Evolutionary conservation across 2,113 vertebrate genomes (phyloP).

Genomic region (Axis porcinus): DNA sequence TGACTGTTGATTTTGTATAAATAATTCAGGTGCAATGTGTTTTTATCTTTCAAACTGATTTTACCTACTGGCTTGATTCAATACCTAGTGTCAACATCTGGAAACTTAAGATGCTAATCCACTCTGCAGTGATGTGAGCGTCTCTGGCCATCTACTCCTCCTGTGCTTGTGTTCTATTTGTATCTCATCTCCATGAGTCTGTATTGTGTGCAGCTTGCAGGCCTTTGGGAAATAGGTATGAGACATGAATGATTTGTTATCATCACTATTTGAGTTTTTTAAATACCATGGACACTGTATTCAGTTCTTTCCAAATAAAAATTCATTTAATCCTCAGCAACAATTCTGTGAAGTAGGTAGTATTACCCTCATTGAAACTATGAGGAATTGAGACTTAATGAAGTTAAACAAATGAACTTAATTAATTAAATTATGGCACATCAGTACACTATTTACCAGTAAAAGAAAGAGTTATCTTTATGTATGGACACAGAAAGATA

Average conservation of each 20-base stretch:
- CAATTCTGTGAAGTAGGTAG: not conserved
- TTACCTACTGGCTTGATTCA: not conserved
- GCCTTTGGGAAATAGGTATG: not conserved
- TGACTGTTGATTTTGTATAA: not conserved
- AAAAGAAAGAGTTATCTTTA: not conserved
- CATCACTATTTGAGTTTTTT: not conserved
- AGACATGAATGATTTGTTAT: not conserved
- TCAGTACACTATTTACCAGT: not conserved
- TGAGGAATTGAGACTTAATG: not conserved
- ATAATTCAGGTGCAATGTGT: not conserved
- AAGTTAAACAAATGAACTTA: not conserved
- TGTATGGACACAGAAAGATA: not conserved
- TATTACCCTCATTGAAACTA: conserved; percentile 2
- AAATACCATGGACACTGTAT: not conserved
- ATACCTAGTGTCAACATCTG: not conserved
- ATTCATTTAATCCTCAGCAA: not conserved
- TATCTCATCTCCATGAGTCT: not conserved
- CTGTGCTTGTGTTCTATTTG: not conserved
- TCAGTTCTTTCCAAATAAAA: conserved; percentile 26
- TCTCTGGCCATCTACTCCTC: not conserved
- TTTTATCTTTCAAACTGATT: not conserved
- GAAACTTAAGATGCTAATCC: not conserved
- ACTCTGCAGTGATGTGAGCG: not conserved
- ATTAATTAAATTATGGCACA: not conserved
- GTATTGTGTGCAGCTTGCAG: not conserved